A percentile compares a stretch with the other conserved stretches of the same genome.
Evolutionary conservation across 2,113 vertebrate species (phyloP).

Genomic region (Sebastes schlegelii): DNA sequence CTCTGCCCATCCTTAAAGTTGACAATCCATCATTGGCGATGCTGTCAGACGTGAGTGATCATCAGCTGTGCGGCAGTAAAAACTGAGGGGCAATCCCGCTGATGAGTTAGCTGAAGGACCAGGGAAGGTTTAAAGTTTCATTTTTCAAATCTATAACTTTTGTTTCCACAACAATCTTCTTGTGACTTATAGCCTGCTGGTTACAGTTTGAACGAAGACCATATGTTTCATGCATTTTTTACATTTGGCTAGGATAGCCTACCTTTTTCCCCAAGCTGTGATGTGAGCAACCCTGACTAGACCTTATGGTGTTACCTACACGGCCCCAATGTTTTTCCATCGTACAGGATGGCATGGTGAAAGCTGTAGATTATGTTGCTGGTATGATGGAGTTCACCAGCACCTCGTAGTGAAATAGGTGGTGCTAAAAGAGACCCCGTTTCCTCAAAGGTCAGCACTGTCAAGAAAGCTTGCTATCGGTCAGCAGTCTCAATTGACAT

Average conservation of each 20-base stretch:
- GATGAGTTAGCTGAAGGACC: neutral
- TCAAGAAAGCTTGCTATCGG: neutral
- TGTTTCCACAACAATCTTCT: neutral
- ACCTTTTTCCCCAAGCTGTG: neutral
- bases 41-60: constrained; percentile 21
- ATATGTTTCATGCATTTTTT: neutral
- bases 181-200: neutral
- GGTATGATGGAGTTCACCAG: neutral
- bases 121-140: neutral
- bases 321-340: neutral
- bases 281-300: neutral
- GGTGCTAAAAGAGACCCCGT: neutral
- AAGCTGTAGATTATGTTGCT: neutral
- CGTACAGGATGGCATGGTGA: neutral
- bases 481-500: neutral
- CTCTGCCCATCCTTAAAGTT: neutral
- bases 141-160: neutral
- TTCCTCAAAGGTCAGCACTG: neutral
- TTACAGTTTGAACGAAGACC: neutral
- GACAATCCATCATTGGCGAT: constrained; percentile 17
- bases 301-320: neutral
- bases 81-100: neutral
- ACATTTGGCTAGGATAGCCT: neutral
- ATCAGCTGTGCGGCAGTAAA: neutral
- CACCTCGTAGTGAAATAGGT: neutral